phyloP scores from a whole-genome alignment of 2,113 vertebrate genomes.

The Agelaius tricolor region DNA sequence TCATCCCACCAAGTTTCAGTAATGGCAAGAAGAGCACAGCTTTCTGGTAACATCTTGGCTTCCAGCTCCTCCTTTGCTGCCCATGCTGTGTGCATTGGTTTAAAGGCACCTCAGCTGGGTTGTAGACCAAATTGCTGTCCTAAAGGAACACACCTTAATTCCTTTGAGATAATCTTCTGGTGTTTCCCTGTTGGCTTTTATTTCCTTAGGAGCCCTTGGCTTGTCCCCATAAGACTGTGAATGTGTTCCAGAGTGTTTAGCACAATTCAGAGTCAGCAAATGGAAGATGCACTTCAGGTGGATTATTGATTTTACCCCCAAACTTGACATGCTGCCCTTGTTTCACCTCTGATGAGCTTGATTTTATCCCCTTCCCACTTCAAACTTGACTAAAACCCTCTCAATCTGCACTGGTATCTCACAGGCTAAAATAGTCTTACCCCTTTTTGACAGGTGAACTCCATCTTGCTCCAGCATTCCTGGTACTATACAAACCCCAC shows the following conservation, averaged over 20 bases:
- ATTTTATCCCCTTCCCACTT: neutral
- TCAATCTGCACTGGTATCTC: neutral
- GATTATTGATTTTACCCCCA: neutral
- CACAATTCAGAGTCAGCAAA: neutral
- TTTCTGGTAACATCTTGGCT: neutral
- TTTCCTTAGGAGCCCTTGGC: neutral
- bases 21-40: neutral
- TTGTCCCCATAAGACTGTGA: neutral
- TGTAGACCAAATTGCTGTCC: neutral
- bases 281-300: neutral
- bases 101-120: neutral
- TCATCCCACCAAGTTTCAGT: neutral
- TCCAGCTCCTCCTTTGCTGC: neutral
- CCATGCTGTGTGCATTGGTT: rapidly evolving
- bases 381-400: neutral
- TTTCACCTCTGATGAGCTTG: neutral
- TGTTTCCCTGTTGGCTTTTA: neutral
- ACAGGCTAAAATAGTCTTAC: neutral
- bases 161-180: neutral
- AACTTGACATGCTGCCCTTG: neutral
- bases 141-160: neutral
- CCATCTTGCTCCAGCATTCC: neutral
- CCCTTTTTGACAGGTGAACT: neutral
- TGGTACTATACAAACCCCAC: neutral
- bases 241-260: neutral